phyloP scores from a whole-genome alignment of 2,888 invertebrate genomes.

The Melanotus villosus region DNA sequence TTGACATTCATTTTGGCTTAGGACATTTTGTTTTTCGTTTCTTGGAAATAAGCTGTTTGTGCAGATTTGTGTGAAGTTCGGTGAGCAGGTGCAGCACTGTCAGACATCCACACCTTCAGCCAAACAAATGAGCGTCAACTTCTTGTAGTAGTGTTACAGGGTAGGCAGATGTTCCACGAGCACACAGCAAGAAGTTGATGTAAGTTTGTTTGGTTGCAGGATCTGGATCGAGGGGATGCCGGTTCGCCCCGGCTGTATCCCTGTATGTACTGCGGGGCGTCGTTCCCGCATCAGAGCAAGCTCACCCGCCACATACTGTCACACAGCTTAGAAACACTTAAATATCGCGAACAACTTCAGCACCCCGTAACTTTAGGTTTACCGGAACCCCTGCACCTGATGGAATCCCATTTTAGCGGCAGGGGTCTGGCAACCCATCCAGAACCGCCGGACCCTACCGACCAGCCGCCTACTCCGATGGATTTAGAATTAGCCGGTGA shows the following conservation, averaged over 20 bases:
- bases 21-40: slow-evolving; percentile 77
- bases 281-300: slow-evolving; percentile 93
- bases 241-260: slow-evolving; percentile 77
- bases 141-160: slow-evolving; percentile 73
- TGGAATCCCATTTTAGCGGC: slow-evolving; percentile 67
- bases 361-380: slow-evolving; percentile 69
- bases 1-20: slow-evolving; percentile 96
- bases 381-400: slow-evolving; percentile 62
- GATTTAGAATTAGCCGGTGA: slow-evolving; percentile 73
- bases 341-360: slow-evolving; percentile 83
- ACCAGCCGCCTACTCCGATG: slow-evolving; percentile 71
- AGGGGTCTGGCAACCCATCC: slow-evolving; percentile 63
- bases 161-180: slow-evolving; percentile 54
- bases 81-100: slow-evolving; percentile 53
- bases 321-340: slow-evolving; percentile 89
- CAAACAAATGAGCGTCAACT: slow-evolving; percentile 92
- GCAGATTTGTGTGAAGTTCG: slow-evolving; percentile 52
- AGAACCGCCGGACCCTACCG: slow-evolving; percentile 69
- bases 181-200: slow-evolving; percentile 91
- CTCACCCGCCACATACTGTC: slow-evolving; percentile 90
- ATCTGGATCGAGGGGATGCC: slow-evolving; percentile 78
- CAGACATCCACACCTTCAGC: slow-evolving; percentile 68
- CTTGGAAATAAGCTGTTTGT: slow-evolving; percentile 57
- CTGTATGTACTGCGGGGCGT: slow-evolving; percentile 92
- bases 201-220: slow-evolving; percentile 91